Evolutionary conservation across 2,797 vertebrate species (phyloP).

Genomic region (Trichosurus vulpecula): DNA sequence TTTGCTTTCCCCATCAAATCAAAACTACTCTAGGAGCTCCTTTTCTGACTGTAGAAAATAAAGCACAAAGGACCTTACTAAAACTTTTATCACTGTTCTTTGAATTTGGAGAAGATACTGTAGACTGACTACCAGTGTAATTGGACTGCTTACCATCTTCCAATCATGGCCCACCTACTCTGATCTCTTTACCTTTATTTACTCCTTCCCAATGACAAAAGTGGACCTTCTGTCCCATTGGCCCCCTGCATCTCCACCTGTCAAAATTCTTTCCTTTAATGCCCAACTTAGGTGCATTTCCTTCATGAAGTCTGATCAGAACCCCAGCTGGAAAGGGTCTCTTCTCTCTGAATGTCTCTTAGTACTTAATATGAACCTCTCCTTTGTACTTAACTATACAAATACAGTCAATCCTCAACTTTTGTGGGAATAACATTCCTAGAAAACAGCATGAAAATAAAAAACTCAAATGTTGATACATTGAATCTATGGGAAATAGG

Average conservation of each 20-base stretch:
- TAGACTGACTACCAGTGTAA: background rate
- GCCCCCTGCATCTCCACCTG: background rate
- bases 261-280: background rate
- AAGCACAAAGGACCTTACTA: background rate
- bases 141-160: background rate
- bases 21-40: background rate
- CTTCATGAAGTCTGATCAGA: background rate
- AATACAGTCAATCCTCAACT: background rate
- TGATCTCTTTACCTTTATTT: background rate
- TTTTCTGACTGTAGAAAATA: background rate
- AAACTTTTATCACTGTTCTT: background rate
- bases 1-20: background rate
- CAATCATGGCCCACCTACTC: background rate
- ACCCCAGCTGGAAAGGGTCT: background rate
- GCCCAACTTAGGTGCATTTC: background rate
- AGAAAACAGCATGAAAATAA: background rate
- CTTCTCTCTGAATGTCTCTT: background rate
- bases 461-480: background rate
- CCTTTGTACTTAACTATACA: background rate
- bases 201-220: background rate
- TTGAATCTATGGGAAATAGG: background rate
- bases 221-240: background rate
- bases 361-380: background rate
- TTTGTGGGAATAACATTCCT: background rate
- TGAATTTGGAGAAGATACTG: background rate